Evolutionary conservation across 2,888 invertebrate species (phyloP).

Genomic region (Euspilapteryx auroguttella): DNA sequence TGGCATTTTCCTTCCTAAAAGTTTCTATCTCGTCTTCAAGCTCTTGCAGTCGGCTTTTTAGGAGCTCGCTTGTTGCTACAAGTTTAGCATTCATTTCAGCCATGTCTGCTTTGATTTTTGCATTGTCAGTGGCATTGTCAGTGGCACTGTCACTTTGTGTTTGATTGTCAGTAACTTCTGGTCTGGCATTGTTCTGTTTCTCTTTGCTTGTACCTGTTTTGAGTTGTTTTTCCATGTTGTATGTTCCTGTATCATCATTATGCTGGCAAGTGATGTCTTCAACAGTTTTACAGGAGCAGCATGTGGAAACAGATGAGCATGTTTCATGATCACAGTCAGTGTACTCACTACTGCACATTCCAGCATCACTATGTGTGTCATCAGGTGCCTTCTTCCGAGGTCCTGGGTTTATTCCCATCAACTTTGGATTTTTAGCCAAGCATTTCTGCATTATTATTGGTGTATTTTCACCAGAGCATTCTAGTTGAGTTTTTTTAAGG

Average conservation of each 20-base stretch:
- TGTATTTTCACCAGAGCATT: constrained; percentile 43
- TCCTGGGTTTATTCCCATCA: constrained; percentile 31
- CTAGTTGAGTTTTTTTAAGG: constrained; percentile 30
- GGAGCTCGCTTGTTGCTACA: constrained; percentile 58
- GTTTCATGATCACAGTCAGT: constrained; percentile 32
- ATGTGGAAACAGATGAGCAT: constrained; percentile 30
- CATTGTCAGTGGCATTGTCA: constrained; percentile 23
- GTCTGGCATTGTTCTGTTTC: constrained; percentile 16
- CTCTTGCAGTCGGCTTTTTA: constrained; percentile 65
- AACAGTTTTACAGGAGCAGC: constrained; percentile 39
- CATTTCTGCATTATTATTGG: constrained; percentile 41
- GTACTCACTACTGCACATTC: constrained; percentile 27
- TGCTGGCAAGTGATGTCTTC: constrained; percentile 11
- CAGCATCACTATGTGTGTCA: constrained; percentile 22
- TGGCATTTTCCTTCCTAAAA: constrained; percentile 52
- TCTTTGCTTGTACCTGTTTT: constrained; percentile 10
- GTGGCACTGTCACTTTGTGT: constrained; percentile 13
- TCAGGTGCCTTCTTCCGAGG: constrained; percentile 14
- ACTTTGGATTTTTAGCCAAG: constrained; percentile 27
- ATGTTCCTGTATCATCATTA: constrained; percentile 8
- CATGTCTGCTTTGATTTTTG: constrained; percentile 32
- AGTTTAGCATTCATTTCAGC: constrained; percentile 47
- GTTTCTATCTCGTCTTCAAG: constrained; percentile 65
- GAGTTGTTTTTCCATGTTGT: constrained; percentile 11
- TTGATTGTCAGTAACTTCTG: constrained; percentile 5